Conservation (phyloP, 2,113 vertebrate genomes). For the Cyanoliseus patagonus region DNA sequence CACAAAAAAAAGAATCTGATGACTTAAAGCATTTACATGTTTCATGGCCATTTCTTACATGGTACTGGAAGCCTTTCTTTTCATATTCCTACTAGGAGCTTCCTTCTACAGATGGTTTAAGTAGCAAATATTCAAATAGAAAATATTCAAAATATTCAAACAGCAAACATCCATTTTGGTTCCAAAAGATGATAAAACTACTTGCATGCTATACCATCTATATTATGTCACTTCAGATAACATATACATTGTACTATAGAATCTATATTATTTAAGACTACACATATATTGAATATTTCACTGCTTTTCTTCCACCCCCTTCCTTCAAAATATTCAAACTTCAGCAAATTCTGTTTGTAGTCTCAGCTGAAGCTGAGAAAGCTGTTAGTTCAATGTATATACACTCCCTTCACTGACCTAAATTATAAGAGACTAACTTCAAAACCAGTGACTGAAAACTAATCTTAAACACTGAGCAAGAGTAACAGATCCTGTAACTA, state of each 20-base stretch:
- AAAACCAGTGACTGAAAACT: conserved; percentile 54
- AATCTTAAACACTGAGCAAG: conserved; percentile 62
- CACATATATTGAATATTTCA: not conserved
- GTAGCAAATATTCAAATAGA: not conserved
- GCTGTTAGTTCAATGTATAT: conserved; percentile 29
- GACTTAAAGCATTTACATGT: not conserved
- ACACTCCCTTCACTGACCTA: conserved; percentile 51
- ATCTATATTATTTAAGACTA: not conserved
- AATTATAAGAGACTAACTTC: conserved; percentile 66
- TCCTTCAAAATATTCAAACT: not conserved
- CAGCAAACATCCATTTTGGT: not conserved
- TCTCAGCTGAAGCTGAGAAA: not conserved
- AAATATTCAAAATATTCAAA: not conserved
- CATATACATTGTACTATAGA: not conserved
- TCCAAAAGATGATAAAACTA: not conserved
- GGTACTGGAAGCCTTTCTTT: not conserved
- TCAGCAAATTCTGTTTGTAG: not conserved
- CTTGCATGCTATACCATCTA: not conserved
- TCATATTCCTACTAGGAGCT: not conserved
- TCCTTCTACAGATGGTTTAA: not conserved
- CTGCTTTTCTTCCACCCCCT: not conserved
- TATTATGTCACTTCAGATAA: not conserved
- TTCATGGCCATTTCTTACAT: not conserved
- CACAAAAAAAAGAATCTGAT: not conserved
- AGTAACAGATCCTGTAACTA: conserved; percentile 35